A percentile compares a stretch with the other conserved stretches of the same genome.
Conservation (phyloP, 2,797 vertebrate species). For the Chromis chromis region DNA sequence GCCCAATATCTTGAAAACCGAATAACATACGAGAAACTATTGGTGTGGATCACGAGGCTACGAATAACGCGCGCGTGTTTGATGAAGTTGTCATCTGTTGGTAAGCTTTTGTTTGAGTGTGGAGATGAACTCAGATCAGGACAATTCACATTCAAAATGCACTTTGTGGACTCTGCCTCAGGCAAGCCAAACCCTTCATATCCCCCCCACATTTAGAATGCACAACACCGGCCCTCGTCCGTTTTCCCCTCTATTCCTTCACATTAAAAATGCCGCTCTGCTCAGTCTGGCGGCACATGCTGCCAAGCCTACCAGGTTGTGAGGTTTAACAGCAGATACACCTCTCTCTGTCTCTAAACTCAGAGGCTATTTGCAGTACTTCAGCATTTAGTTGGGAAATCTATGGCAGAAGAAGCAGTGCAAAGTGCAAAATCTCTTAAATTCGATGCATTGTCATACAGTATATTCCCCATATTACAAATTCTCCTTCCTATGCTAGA, state of each 20-base stretch:
- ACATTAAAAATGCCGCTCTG: constrained; percentile 56
- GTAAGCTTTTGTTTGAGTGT: constrained; percentile 44
- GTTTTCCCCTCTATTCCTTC: constrained; percentile 48
- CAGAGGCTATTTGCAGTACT: constrained; percentile 14
- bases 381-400: constrained; percentile 14
- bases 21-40: constrained; percentile 15
- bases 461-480: background rate
- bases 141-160: constrained; percentile 59
- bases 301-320: constrained; percentile 43
- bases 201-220: constrained; percentile 48
- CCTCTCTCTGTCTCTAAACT: constrained; percentile 36
- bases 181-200: constrained; percentile 47
- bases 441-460: background rate
- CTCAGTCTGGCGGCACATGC: constrained; percentile 48
- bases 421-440: constrained; percentile 7
- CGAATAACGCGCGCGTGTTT: constrained; percentile 5
- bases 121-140: constrained; percentile 55
- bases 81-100: constrained; percentile 28
- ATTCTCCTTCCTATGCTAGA: background rate
- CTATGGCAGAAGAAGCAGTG: constrained; percentile 4
- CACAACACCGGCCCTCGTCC: constrained; percentile 32
- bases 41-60: constrained; percentile 4
- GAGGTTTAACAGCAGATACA: constrained; percentile 41
- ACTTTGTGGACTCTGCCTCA: constrained; percentile 47
- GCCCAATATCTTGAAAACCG: constrained; percentile 2